Evolutionary conservation across 1,140 invertebrate species (phyloP), one percentile per base, ranked within the genome.

Genomic region (Drosophila gunungcola): DNA sequence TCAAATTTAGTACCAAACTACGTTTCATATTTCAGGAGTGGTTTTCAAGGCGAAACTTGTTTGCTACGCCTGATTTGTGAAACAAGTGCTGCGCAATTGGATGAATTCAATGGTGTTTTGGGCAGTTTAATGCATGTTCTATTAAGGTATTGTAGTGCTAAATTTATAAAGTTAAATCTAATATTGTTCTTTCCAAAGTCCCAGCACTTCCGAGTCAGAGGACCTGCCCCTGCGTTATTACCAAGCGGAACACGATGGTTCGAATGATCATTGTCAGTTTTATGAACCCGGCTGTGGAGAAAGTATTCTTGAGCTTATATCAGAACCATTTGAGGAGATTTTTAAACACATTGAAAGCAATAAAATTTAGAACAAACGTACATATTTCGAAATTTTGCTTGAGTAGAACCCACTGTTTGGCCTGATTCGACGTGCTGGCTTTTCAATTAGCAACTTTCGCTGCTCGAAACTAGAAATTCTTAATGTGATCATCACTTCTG

Each of bases 181-280:
- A 12, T 11, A 2, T 7, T 0, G 7, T 25, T 32, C 2, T 34
- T 16, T 4, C 6, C 4, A n/a, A 85, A 95, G 94, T 29, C 94
- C 94, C 51, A 94, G 94, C 46, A 92, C 94, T 32, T 94, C 94
- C 0, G 92, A 85, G 27, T 93, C 94, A 39, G 93, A 94, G 79
- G 92, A 93, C 29, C 65, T 95, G 39, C 92, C 93, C 1, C 84
- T 93, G 36, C 88, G 83, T 0, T 95, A 94, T 78, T 94, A 94
- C 75, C 92, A 94, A 78, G 94, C 94, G 0, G 94, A 95, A 78
- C 79, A 92, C 21, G 92, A 92, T 74, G 91, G 91, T 25, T 54
- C 58, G 51, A 68, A 88, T 41, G 92, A 86, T 10, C 77, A 92
- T 45, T 93, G 93, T 38, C 60, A 80, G 32, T 74, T 85, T 60